These are phyloP conservation scores for Cotesia vestalis DNA, from an alignment of 1,140 invertebrate species.

Conservation along the genomic window DNA sequence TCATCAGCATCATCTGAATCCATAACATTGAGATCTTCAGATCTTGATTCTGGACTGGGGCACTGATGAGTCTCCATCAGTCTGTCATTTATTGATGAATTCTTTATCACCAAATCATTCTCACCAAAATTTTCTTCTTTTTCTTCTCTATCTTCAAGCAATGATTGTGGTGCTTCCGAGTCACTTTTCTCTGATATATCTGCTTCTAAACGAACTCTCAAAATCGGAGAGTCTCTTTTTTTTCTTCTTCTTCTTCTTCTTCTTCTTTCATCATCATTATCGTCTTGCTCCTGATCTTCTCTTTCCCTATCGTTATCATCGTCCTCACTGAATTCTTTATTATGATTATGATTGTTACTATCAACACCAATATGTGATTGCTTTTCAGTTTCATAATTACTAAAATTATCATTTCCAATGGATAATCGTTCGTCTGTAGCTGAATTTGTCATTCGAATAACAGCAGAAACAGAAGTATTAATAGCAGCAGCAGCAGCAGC, in stretches of 20 bases:
- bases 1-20: constrained; percentile 57
- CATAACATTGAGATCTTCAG: constrained; percentile 64
- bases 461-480: too few relatives aligned
- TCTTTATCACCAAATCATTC: too few relatives aligned
- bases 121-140: constrained; percentile 45
- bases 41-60: constrained; percentile 47
- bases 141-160: constrained; percentile 44
- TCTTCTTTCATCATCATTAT: constrained; percentile 1
- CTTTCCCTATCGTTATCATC: too few relatives aligned
- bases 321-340: too few relatives aligned
- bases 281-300: too few relatives aligned
- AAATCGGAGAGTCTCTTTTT: constrained; percentile 50
- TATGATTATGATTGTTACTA: neutral
- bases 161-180: constrained; percentile 58
- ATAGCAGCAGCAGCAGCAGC: too few relatives aligned
- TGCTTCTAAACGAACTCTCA: constrained; percentile 48
- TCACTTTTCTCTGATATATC: constrained; percentile 57
- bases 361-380: constrained; percentile 23
- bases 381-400: constrained; percentile 18
- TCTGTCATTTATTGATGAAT: constrained; percentile 37
- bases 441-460: too few relatives aligned
- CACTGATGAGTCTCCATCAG: constrained; percentile 55
- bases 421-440: constrained; percentile 30
- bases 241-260: constrained; percentile 24
- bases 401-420: neutral